Conservation (phyloP, 2,888 invertebrate species). For the Lumbricus terrestris region DNA sequence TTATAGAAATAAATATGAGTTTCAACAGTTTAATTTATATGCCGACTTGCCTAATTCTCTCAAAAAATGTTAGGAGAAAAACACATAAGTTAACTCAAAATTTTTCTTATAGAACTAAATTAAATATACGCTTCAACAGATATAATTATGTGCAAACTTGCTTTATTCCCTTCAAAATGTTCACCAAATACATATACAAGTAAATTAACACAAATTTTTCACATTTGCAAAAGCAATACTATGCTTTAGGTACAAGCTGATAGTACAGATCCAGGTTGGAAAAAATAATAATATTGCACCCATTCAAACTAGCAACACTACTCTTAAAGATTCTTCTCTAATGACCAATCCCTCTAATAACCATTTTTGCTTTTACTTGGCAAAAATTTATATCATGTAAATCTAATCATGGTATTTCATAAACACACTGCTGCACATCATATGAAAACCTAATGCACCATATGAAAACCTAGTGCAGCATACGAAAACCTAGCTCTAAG, state of each 20-base stretch:
- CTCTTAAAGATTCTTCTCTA: background rate
- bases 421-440: too few species aligned
- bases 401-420: too few species aligned
- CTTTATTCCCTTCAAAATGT: too few species aligned
- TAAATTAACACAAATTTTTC: background rate
- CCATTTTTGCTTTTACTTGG: background rate
- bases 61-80: too few species aligned
- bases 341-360: background rate
- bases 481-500: background rate
- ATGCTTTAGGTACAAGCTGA: background rate
- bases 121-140: background rate
- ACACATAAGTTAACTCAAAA: background rate
- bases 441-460: too few species aligned
- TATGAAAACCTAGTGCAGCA: too few species aligned
- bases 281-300: background rate
- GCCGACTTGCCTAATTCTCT: too few species aligned
- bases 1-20: background rate
- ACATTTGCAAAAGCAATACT: background rate
- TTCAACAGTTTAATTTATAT: too few species aligned
- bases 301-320: background rate
- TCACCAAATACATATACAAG: background rate
- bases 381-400: background rate
- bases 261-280: background rate
- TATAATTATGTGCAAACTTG: background rate
- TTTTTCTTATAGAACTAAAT: background rate